phyloP scores from a whole-genome alignment of 2,113 vertebrate genomes.

The Helogale parvula region DNA sequence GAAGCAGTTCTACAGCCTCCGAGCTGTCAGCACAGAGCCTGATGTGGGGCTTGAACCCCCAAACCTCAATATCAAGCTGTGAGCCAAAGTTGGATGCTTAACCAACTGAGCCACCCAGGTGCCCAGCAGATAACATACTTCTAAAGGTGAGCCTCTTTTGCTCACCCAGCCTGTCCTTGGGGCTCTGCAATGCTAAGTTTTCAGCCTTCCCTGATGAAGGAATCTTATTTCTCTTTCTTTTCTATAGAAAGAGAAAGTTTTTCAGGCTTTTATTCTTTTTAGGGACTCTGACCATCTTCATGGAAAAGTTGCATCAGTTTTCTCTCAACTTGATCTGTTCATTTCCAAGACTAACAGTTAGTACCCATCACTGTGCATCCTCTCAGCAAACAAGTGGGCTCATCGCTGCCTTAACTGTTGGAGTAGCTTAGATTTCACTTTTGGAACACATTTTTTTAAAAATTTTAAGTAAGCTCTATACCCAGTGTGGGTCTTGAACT shows the following conservation, averaged over 20 bases:
- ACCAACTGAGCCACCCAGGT: no score
- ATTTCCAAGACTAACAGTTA: background rate
- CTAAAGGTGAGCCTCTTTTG: background rate
- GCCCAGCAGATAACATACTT: background rate
- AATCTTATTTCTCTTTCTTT: background rate
- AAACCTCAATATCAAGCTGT: no score
- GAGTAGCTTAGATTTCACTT: background rate
- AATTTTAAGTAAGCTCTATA: no score
- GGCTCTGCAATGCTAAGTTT: background rate
- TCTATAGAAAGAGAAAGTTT: background rate
- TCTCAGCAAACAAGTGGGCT: background rate
- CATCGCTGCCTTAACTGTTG: background rate
- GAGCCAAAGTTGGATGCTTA: no score
- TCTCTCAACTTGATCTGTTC: background rate
- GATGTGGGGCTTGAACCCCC: no score
- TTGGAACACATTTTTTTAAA: background rate
- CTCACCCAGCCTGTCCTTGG: background rate
- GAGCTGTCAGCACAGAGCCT: no score
- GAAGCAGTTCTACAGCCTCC: no score
- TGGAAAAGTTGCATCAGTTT: background rate
- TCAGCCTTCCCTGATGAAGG: background rate
- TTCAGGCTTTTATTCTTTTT: background rate
- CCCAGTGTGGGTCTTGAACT: no score
- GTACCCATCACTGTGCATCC: background rate
- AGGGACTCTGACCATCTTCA: background rate